Evolutionary conservation across 2,888 invertebrate species (phyloP).

Genomic region (Psococerastis gibbosa): DNA sequence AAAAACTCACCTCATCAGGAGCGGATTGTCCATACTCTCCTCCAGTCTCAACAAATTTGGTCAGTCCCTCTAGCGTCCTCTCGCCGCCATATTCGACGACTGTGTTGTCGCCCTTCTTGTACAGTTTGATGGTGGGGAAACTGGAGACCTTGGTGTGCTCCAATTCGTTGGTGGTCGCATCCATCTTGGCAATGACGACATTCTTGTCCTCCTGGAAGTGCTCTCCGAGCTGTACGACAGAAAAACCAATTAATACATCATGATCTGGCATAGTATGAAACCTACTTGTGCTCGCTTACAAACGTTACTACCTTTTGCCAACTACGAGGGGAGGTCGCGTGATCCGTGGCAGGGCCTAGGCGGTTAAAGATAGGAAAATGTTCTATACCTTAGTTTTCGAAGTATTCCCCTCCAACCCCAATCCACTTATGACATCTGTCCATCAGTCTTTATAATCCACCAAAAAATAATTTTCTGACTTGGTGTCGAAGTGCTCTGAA

Average conservation of each 20-base stretch:
- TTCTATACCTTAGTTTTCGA: too few species aligned
- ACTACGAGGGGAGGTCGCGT: too few species aligned
- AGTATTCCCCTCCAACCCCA: too few species aligned
- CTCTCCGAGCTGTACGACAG: constrained; percentile 55
- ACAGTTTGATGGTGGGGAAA: constrained; percentile 89
- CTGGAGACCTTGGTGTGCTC: constrained; percentile 87
- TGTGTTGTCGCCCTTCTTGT: constrained; percentile 82
- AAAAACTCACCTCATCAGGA: constrained; percentile 29
- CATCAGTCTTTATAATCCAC: too few species aligned
- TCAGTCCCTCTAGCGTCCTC: constrained; percentile 79
- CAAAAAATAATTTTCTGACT: too few species aligned
- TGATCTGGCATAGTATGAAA: neutral
- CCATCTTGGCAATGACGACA: constrained; percentile 94
- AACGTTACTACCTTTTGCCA: too few species aligned
- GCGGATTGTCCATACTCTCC: constrained; percentile 58
- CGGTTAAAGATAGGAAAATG: too few species aligned
- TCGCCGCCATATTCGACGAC: constrained; percentile 87
- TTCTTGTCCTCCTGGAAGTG: constrained; percentile 68
- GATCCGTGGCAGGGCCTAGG: too few species aligned
- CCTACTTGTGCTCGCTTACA: neutral
- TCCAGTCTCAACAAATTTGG: constrained; percentile 83
- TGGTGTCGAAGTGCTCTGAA: too few species aligned
- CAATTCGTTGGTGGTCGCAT: constrained; percentile 93
- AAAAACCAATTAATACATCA: neutral
- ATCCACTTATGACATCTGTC: too few species aligned